Evolutionary conservation across 2,888 invertebrate species (phyloP), one percentile per base, ranked within the genome.

Genomic region (Clepsis dumicolana): DNA sequence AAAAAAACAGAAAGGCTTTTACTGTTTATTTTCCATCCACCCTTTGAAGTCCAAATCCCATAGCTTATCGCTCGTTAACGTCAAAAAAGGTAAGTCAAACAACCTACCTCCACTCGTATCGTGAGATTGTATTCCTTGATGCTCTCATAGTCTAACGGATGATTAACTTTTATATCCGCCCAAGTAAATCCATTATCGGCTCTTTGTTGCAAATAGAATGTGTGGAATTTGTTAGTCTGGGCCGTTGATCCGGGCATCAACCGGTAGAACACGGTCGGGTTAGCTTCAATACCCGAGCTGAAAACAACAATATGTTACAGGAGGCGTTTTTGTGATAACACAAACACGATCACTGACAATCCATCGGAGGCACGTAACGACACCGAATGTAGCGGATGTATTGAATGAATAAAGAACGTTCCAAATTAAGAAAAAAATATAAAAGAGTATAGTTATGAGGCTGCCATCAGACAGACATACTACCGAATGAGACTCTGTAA

Each of bases 161-260:
- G 98, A 94, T 98, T 98, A 80, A 98, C 98, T 94, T 98, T 98
- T 89, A 98, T 98, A 87, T 98, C 98, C 7, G 98, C 98, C 98
- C 98, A 98, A 76, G 98, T 98, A 85, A 97, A 97, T 73, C 98
- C 97, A 86, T 98, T 97, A 84, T 98, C 98, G 75, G 97, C 96
- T 83, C 98, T 95, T 94, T 98, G 98, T 95, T 98, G 98, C 77
- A 98, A 95, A 91, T 98, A 98, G 93, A 98, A 98, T 72, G 98
- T 98, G 91, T 98, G 98, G 90, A 96, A 96, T 93, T 98, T 98
- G 94, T 98, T 98, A 78, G 98, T 98, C 93, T 98, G 98, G 7
- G 98, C 98, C 66, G 98, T 98, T 38, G 98, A 98, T 74, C 98
- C 98, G 74, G 98, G 98, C 97, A 98, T 98, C 86, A 98, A 94